These are phyloP conservation scores for Smutsia temminckii DNA, from an alignment of 2,797 vertebrate genomes.

Conservation along the genomic window DNA sequence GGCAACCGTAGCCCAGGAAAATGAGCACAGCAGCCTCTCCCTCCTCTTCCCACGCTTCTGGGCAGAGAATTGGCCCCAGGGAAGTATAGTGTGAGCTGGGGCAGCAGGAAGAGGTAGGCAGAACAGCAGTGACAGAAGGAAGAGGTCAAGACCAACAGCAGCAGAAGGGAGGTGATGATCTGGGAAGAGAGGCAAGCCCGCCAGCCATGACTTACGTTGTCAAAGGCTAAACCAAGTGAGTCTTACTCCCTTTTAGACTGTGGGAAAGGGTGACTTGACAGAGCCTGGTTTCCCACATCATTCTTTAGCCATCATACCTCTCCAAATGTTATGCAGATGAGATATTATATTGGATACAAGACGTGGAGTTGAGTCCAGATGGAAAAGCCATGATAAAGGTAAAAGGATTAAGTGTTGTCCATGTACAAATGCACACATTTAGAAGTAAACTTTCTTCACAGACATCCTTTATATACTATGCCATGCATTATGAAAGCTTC, in stretches of 20 bases:
- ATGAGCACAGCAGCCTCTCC: not conserved
- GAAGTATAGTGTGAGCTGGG: not conserved
- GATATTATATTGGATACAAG: not conserved
- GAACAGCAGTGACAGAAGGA: constrained; percentile 34
- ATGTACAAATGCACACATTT: not conserved
- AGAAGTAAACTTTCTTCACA: constrained; percentile 3
- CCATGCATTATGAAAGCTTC: not conserved
- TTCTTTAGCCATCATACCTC: not conserved
- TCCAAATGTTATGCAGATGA: constrained; percentile 42
- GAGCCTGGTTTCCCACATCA: constrained; percentile 43
- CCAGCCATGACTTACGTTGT: constrained; percentile 54
- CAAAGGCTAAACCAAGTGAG: constrained; percentile 45
- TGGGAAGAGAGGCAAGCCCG: constrained; percentile 26
- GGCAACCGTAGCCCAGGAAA: constrained; percentile 15
- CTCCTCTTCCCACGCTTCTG: constrained; percentile 2
- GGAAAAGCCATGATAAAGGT: not conserved
- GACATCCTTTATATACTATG: not conserved
- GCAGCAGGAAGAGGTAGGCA: constrained; percentile 7
- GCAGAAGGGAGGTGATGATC: not conserved
- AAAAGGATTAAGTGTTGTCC: not conserved
- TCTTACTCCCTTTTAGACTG: constrained; percentile 53
- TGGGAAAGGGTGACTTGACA: constrained; percentile 58
- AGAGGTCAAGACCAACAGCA: constrained; percentile 55
- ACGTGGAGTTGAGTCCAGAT: not conserved
- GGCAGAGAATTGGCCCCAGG: constrained; percentile 27